Conservation (phyloP, 2,113 vertebrate genomes). For the Hylia prasina region DNA sequence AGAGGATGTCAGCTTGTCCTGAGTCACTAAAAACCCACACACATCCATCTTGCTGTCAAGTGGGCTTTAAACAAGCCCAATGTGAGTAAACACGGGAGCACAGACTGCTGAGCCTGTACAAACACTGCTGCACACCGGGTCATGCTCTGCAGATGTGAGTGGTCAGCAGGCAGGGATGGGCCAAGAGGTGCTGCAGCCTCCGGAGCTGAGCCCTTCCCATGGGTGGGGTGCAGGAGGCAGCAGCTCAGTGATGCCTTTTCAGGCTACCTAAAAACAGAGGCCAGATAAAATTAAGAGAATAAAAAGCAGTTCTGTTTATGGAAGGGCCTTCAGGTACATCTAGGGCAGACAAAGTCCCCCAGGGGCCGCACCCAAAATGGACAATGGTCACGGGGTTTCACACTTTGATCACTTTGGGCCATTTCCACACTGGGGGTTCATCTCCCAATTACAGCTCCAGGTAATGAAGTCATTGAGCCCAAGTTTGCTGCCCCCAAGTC, state of each 20-base stretch:
- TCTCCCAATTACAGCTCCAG: too few relatives aligned
- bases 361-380: not conserved
- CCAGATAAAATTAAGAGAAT: fast-evolving
- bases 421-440: too few relatives aligned
- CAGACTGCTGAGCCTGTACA: not conserved
- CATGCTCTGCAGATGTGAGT: not conserved
- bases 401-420: too few relatives aligned
- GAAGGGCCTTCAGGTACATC: not conserved
- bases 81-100: not conserved
- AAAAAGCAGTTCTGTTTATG: not conserved
- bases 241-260: not conserved
- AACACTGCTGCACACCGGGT: not conserved
- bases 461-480: too few relatives aligned
- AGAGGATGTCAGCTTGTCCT: not conserved
- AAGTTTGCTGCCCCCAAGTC: too few relatives aligned
- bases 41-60: not conserved
- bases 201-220: fast-evolving
- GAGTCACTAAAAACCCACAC: not conserved
- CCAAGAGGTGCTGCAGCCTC: not conserved
- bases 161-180: not conserved
- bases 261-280: not conserved
- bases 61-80: not conserved
- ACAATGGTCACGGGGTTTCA: too few relatives aligned
- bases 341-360: not conserved
- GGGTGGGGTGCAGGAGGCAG: not conserved